A percentile compares a stretch with the other conserved stretches of the same genome.
Evolutionary conservation across 2,113 vertebrate genomes (phyloP).

Genomic region (Solenodon paradoxus): DNA sequence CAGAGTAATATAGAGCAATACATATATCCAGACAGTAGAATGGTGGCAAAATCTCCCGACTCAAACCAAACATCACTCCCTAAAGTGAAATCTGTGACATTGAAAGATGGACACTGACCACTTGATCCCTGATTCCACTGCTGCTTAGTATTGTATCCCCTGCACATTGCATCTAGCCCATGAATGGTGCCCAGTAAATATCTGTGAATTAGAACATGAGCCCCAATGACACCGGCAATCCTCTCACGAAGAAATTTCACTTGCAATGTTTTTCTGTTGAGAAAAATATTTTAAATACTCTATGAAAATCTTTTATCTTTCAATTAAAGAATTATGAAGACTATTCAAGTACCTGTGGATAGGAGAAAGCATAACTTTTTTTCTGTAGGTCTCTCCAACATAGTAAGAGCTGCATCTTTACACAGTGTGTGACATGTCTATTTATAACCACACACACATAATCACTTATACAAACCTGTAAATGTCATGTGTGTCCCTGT

Average conservation of each 20-base stretch:
- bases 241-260: background rate
- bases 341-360: background rate
- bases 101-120: background rate
- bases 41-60: background rate
- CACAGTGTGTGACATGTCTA: background rate
- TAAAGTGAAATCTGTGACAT: background rate
- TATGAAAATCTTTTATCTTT: background rate
- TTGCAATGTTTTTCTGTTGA: background rate
- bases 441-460: fast-evolving
- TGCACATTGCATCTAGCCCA: fast-evolving
- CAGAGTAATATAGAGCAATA: background rate
- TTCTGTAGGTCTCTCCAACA: background rate
- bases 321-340: background rate
- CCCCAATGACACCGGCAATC: background rate
- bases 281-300: background rate
- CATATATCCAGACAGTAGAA: background rate
- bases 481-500: background rate
- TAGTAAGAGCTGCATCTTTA: background rate
- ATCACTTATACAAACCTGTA: background rate
- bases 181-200: background rate
- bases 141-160: background rate
- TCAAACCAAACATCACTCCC: background rate
- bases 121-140: no score
- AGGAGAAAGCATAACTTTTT: background rate
- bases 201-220: fast-evolving